Conservation (phyloP, 2,113 vertebrate species). For the Megatriorchis doriae region DNA sequence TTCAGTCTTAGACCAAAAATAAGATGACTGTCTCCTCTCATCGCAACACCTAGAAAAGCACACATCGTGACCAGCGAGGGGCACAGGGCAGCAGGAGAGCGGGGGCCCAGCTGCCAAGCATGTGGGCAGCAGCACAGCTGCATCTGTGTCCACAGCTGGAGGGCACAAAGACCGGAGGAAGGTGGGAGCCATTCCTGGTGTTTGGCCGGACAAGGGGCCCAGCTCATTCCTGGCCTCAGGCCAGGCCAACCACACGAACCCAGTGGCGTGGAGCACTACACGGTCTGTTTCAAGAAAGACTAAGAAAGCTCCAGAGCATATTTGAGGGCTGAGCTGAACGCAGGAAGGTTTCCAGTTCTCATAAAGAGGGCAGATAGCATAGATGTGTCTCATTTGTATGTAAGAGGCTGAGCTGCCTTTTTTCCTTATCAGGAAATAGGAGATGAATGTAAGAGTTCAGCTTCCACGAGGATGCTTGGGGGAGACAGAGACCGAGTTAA, state of each 20-base stretch:
- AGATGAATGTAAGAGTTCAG: not conserved
- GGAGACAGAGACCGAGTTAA: not conserved
- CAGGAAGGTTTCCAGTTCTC: constrained; percentile 42
- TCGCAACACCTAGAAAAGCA: rapidly evolving
- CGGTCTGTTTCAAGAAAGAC: not conserved
- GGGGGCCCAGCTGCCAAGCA: rapidly evolving
- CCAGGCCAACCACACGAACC: not conserved
- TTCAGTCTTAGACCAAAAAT: not conserved
- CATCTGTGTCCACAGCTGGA: constrained; percentile 1
- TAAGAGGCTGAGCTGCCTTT: not conserved
- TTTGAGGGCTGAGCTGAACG: not conserved
- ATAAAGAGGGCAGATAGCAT: constrained; percentile 19
- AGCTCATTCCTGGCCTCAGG: not conserved
- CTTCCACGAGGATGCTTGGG: not conserved
- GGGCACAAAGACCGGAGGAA: not conserved
- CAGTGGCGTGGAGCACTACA: not conserved
- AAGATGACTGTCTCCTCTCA: not conserved
- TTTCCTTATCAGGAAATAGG: constrained; percentile 33
- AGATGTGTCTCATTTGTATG: not conserved
- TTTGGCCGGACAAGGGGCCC: not conserved
- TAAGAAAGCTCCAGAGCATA: constrained; percentile 37
- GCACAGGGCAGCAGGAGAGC: not conserved
- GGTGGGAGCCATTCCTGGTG: not conserved
- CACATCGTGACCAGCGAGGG: not conserved
- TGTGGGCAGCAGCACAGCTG: not conserved